Evolutionary conservation across 30 jellyfish, hydroid and myxozoan genomes (phyloP).

Genomic region (Aurelia sp.): DNA sequence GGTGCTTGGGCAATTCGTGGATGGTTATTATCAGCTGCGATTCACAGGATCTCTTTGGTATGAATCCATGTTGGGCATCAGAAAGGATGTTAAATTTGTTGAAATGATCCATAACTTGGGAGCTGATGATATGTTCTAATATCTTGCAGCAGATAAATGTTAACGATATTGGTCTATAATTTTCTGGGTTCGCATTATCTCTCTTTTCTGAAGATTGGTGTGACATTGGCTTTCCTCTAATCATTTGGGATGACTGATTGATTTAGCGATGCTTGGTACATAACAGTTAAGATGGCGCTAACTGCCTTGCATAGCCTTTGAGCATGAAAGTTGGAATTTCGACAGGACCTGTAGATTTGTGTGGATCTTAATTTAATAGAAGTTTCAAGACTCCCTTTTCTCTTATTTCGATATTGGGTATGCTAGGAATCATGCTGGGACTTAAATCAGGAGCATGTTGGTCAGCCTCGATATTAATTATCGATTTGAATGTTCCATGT

Average conservation of each 20-base stretch:
- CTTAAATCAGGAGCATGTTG: slow-evolving; percentile 18
- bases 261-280: slow-evolving; percentile 4
- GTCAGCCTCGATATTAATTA: slow-evolving; percentile 19
- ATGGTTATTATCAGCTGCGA: slow-evolving; percentile 24
- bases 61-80: too few species aligned
- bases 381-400: slow-evolving; percentile 17
- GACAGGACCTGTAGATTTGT: slow-evolving; percentile 21
- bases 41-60: slow-evolving; percentile 21
- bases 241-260: not conserved
- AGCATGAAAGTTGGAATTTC: slow-evolving; percentile 2
- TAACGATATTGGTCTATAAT: slow-evolving; percentile 32
- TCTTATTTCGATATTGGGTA: not conserved
- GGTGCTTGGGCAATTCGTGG: slow-evolving; percentile 17
- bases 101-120: too few species aligned
- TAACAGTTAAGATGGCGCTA: slow-evolving; percentile 27
- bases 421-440: slow-evolving; percentile 1
- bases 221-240: slow-evolving; percentile 28
- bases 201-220: slow-evolving; percentile 24
- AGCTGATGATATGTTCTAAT: too few species aligned
- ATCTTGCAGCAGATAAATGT: too few species aligned
- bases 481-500: slow-evolving; percentile 17
- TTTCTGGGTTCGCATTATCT: slow-evolving; percentile 12
- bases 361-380: not conserved
- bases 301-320: slow-evolving; percentile 20
- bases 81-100: too few species aligned